A percentile compares a stretch with the other conserved stretches of the same genome.
Evolutionary conservation across 2,113 vertebrate species (phyloP).

Genomic region (Rhinopithecus roxellana): DNA sequence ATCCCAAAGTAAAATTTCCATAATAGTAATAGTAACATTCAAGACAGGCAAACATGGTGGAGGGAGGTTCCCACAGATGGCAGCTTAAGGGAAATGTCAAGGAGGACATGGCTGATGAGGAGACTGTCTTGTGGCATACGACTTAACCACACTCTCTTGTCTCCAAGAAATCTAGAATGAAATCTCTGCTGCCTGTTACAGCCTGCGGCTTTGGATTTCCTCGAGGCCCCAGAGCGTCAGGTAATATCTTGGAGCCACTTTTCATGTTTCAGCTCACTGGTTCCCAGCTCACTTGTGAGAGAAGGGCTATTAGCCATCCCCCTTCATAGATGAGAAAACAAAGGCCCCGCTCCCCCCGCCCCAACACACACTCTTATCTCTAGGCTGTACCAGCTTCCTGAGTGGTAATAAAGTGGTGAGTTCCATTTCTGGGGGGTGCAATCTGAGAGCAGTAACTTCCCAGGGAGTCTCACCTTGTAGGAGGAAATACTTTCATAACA

Average conservation of each 20-base stretch:
- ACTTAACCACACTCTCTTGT: background rate
- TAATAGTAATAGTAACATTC: background rate
- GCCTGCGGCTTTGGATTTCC: background rate
- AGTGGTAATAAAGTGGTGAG: background rate
- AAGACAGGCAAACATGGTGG: background rate
- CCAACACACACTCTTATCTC: background rate
- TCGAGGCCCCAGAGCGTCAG: background rate
- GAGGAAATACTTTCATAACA: background rate
- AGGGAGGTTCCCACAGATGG: too few relatives aligned
- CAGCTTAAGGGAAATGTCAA: background rate
- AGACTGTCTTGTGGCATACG: background rate
- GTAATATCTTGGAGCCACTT: background rate
- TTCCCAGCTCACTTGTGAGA: background rate
- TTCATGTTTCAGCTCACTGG: background rate
- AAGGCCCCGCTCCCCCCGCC: rapidly evolving
- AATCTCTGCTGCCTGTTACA: background rate
- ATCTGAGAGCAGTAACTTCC: background rate
- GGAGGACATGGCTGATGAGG: background rate
- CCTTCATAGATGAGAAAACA: background rate
- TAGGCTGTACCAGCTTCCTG: background rate
- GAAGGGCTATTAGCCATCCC: background rate
- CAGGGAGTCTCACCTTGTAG: background rate
- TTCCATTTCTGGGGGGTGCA: background rate
- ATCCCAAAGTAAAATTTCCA: background rate
- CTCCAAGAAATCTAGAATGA: background rate